Evolutionary conservation across 2,113 vertebrate species (phyloP).

Genomic region (Myotis davidii): DNA sequence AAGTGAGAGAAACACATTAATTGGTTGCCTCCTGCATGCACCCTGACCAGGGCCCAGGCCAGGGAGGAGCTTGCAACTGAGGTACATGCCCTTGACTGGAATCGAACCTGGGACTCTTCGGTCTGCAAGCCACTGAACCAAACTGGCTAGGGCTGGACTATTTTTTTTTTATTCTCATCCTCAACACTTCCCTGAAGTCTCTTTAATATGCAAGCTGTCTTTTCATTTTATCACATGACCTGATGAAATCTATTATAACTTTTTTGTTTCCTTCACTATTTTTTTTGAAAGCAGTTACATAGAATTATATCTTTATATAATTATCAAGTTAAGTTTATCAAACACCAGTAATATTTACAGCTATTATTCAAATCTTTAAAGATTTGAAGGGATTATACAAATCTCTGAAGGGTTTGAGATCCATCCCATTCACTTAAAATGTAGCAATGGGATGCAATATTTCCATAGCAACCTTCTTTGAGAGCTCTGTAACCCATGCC

Average conservation of each 20-base stretch:
- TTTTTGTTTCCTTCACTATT: slow-evolving; percentile 24
- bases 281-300: slow-evolving; percentile 32
- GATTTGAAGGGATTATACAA: slow-evolving; percentile 39
- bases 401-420: slow-evolving; percentile 15
- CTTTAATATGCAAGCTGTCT: neutral
- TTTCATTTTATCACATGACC: slow-evolving; percentile 14
- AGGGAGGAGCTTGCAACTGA: no score
- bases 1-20: no score
- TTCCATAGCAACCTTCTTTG: neutral
- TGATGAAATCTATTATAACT: neutral
- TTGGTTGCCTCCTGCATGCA: no score
- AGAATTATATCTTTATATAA: neutral
- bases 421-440: slow-evolving; percentile 23
- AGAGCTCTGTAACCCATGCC: neutral
- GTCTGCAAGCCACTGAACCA: no score
- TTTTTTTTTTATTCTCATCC: neutral
- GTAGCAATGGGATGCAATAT: neutral
- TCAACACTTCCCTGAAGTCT: neutral
- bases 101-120: no score
- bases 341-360: neutral
- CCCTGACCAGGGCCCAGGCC: no score
- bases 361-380: slow-evolving; percentile 44
- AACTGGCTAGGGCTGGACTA: no score
- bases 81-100: no score
- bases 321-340: slow-evolving; percentile 50